Evolutionary conservation across 2,113 vertebrate species (phyloP), one percentile per base, ranked within the genome.

Genomic region (Zosterops borbonicus): DNA sequence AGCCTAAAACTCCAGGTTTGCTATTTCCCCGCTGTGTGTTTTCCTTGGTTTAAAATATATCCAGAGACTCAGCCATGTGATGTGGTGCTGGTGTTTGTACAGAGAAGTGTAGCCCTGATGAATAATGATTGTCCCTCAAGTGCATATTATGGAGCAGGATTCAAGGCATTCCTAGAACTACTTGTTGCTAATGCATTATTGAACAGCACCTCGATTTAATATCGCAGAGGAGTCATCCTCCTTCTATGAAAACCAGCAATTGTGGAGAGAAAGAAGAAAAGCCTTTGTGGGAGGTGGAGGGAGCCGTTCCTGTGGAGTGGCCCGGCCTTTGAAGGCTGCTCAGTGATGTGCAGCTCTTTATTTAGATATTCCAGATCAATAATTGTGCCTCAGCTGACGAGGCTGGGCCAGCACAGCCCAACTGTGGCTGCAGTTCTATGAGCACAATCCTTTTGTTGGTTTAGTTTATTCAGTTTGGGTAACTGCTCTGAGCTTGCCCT

Each of bases 131-230:
- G 67, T 65, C 75, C 80, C 75, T 93, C 60, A 93, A 83, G 63
- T 88, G 80, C 35, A 3, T 52, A 11, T 71, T 90, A 20, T 10
- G n/a, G 59, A 95, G 89, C 76, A 59, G 68, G 59, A 75, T 92
- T 84, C 76, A 90, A 89, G 80, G 86, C 89, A 87, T 96, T 95
- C 94, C 86, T 94, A 74, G 89, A 97, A 46, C 87, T 70, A 33
- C 76, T 90, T 92, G 89, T 68, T 1, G 5, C 94, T 93, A 67
- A 89, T 94, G 91, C 52, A 94, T 96, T 95, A 93, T 94, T 94
- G 67, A 96, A 37, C 53, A 93, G 89, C 52, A 52, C 44, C 65
- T 93, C 63, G 47, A n/a, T 93, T 92, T 87, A 89, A 71, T 93
- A 31, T 25, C n/a, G 21, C 27, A 39, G 22, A 77, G 47, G 49